Conservation (phyloP, 2,888 invertebrate species). For the Phortica okadai region DNA sequence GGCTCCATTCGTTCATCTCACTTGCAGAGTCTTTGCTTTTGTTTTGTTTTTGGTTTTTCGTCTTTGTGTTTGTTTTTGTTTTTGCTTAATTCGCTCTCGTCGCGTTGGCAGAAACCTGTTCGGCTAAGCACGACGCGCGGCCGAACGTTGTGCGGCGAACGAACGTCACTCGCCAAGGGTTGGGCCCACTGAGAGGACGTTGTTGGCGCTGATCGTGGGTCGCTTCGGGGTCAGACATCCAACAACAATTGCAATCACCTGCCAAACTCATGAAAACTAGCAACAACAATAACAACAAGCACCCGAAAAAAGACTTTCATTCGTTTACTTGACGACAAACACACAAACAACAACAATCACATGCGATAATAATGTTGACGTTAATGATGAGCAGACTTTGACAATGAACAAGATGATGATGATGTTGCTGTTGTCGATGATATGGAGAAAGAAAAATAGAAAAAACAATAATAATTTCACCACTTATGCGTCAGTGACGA, state of each 20-base stretch:
- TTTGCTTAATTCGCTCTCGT: too few relatives aligned
- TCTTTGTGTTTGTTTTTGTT: too few relatives aligned
- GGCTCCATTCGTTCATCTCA: too few relatives aligned
- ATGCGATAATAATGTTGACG: not conserved
- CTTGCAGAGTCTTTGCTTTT: too few relatives aligned
- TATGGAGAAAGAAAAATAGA: not conserved
- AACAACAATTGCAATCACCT: constrained; percentile 5
- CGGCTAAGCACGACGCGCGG: not conserved
- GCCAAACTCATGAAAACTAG: not conserved
- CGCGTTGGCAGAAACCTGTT: not conserved
- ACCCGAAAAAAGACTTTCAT: constrained; percentile 9
- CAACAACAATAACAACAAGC: not conserved
- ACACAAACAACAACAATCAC: not conserved
- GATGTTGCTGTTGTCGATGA: not conserved
- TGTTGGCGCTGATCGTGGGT: not conserved
- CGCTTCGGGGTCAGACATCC: too few relatives aligned
- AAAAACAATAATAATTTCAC: too few relatives aligned
- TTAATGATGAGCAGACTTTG: not conserved
- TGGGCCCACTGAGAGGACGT: not conserved
- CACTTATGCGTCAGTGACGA: constrained; percentile 1
- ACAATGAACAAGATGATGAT: not conserved
- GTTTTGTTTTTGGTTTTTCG: too few relatives aligned
- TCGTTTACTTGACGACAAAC: not conserved
- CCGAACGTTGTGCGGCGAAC: not conserved
- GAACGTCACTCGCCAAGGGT: not conserved